Evolutionary conservation across 1,140 invertebrate genomes (phyloP).

Genomic region (Mylabris phalerata): DNA sequence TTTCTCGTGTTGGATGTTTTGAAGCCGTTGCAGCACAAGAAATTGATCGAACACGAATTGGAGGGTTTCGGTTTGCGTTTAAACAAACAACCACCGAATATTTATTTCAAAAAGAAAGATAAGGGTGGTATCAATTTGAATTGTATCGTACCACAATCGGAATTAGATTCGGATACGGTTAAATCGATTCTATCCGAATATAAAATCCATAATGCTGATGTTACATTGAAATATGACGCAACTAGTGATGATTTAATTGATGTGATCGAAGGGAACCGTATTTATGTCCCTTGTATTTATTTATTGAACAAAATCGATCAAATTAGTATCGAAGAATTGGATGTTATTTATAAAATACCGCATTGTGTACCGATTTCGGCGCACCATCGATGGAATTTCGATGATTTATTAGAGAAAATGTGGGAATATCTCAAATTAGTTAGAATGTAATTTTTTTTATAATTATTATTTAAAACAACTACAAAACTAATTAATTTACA

Average conservation of each 20-base stretch:
- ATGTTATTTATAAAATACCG: conserved; percentile 98
- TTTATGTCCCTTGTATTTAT: conserved; percentile 98
- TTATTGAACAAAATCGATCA: conserved; percentile 98
- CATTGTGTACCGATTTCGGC: conserved; percentile 99
- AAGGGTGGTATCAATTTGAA: conserved; percentile 96
- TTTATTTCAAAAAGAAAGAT: conserved; percentile 93
- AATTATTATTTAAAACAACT: conserved; percentile 12
- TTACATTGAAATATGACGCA: conserved; percentile 90
- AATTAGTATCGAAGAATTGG: conserved; percentile 92
- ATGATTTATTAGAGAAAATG: conserved; percentile 97
- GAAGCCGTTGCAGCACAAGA: conserved; percentile 95
- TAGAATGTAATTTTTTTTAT: conserved; percentile 65
- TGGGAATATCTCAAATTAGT: conserved; percentile 96
- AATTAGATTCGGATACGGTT: conserved; percentile 91
- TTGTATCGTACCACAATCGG: conserved; percentile 79
- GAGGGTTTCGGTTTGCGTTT: conserved; percentile 97
- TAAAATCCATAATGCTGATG: conserved; percentile 97
- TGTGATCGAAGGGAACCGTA: conserved; percentile 96
- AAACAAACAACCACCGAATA: conserved; percentile 96
- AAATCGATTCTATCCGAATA: conserved; percentile 97
- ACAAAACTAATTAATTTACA: conserved; percentile 42
- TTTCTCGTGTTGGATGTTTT: conserved; percentile 98
- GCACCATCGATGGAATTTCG: conserved; percentile 99
- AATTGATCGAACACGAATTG: conserved; percentile 93
- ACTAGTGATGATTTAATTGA: conserved; percentile 98